These are phyloP conservation scores for Sarcophilus harrisii DNA, from an alignment of 2,797 vertebrate species.

Conservation along the genomic window DNA sequence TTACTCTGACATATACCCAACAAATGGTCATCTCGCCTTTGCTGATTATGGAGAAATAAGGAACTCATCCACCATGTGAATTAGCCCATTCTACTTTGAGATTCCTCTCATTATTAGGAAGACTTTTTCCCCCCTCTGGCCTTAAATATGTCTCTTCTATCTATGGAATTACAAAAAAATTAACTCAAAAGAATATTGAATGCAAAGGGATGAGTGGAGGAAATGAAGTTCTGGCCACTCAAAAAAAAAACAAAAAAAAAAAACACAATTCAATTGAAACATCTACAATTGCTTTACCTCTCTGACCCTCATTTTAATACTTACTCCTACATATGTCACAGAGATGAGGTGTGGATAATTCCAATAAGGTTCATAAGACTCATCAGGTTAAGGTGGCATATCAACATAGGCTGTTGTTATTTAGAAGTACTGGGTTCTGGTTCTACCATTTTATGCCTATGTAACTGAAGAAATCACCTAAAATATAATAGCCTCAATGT, in stretches of 20 bases:
- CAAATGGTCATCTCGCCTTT: not conserved
- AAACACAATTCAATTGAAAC: not conserved
- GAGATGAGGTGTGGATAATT: not conserved
- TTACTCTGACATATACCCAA: not conserved
- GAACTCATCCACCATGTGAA: not conserved
- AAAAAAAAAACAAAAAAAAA: not conserved
- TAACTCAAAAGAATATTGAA: no score
- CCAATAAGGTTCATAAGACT: not conserved
- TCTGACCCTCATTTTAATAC: not conserved
- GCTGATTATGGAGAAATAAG: not conserved
- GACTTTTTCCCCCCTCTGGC: not conserved
- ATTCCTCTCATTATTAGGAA: not conserved
- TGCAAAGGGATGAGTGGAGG: no score
- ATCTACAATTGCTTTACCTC: not conserved
- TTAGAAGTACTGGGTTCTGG: not conserved
- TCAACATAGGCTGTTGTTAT: not conserved
- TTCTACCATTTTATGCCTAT: not conserved
- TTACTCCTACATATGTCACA: not conserved
- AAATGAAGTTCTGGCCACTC: not conserved
- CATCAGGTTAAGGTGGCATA: not conserved
- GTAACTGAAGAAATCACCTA: not conserved
- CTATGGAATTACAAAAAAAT: not conserved
- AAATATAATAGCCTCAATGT: not conserved
- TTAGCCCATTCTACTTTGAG: not conserved
- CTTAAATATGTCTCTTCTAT: not conserved